These are phyloP conservation scores for Triplophysa dalaica DNA, from an alignment of 2,113 vertebrate genomes.

Conservation along the genomic window DNA sequence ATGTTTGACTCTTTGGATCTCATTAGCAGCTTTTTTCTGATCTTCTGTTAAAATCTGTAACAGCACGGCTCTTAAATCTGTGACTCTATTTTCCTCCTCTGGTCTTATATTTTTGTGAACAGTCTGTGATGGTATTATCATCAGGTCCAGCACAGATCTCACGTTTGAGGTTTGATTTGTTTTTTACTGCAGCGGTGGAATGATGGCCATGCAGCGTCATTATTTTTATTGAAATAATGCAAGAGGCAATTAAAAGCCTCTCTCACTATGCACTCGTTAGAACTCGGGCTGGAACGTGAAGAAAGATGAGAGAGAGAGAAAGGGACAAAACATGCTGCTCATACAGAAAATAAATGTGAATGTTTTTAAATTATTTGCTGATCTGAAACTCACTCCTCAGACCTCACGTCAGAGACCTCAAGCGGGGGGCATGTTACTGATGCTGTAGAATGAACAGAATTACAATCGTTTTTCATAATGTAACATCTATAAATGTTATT, in stretches of 20 bases:
- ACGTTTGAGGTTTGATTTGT: conserved; percentile 46
- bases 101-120: conserved; percentile 1
- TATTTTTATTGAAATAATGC: conserved; percentile 78
- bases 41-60: neutral
- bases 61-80: too few species aligned
- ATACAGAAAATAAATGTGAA: neutral
- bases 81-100: neutral
- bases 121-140: neutral
- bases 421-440: neutral
- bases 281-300: conserved; percentile 69
- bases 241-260: conserved; percentile 77
- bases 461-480: neutral
- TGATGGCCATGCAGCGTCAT: conserved; percentile 71
- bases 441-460: neutral
- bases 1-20: neutral
- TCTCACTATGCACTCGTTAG: conserved; percentile 69
- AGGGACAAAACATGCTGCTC: conserved; percentile 1
- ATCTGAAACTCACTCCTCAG: neutral
- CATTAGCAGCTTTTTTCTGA: neutral
- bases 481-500: conserved; percentile 3
- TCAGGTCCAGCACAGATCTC: conserved; percentile 50
- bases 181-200: conserved; percentile 64
- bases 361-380: neutral
- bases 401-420: neutral
- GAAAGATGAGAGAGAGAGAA: conserved; percentile 13